Percentiles rank a stretch among this genome's conserved stretches.
Evolutionary conservation across 2,113 vertebrate genomes (phyloP).

Genomic region (Columba livia): DNA sequence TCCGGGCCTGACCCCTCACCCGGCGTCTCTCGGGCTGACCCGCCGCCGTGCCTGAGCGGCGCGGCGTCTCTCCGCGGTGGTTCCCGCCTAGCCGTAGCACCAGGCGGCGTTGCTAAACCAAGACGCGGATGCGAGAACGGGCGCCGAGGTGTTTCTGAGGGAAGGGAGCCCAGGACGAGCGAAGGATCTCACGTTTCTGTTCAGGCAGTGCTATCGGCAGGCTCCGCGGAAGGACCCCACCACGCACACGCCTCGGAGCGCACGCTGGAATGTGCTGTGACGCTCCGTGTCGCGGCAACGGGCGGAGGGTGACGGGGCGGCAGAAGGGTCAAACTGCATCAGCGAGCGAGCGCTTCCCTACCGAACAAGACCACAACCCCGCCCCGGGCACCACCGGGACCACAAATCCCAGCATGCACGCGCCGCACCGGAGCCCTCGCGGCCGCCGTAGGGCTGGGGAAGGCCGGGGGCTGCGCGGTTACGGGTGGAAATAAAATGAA

Average conservation of each 20-base stretch:
- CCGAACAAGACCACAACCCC: accelerated
- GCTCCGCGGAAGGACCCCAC: accelerated
- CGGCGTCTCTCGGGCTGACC: not conserved
- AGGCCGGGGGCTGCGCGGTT: no score
- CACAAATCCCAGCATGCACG: not conserved
- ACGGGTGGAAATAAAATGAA: not conserved
- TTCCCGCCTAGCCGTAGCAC: accelerated
- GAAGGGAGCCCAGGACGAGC: accelerated
- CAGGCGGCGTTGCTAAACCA: accelerated
- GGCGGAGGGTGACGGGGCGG: not conserved
- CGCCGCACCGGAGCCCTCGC: accelerated
- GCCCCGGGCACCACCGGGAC: accelerated
- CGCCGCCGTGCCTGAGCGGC: accelerated
- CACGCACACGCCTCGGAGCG: not conserved
- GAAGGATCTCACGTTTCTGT: not conserved
- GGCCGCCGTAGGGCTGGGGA: not conserved
- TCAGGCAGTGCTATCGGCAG: accelerated
- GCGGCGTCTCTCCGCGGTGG: accelerated
- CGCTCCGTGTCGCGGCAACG: not conserved
- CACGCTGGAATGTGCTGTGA: constrained; percentile 5
- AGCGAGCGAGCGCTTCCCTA: accelerated
- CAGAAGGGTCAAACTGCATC: not conserved
- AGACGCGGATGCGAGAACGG: accelerated
- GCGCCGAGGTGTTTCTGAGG: accelerated
- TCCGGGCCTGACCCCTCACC: not conserved